These are phyloP conservation scores for Psilopogon haemacephalus DNA, from an alignment of 2,113 vertebrate species.

Conservation along the genomic window DNA sequence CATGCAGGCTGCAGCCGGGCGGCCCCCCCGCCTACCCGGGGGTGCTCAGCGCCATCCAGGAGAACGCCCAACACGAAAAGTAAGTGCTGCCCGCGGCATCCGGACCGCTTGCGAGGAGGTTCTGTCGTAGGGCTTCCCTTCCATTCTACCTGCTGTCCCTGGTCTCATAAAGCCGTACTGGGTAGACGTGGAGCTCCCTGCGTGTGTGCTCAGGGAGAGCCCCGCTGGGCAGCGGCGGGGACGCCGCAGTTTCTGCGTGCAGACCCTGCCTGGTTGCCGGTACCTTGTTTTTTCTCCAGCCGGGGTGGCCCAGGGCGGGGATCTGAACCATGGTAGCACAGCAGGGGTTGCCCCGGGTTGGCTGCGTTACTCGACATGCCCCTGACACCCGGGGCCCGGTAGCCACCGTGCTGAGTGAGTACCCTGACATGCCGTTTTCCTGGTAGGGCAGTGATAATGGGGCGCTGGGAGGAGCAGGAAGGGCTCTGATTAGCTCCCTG, in stretches of 20 bases:
- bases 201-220: background rate
- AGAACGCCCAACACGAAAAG: conserved; percentile 82
- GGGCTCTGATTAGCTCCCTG: background rate
- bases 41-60: conserved; percentile 78
- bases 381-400: background rate
- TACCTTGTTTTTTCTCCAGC: background rate
- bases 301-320: background rate
- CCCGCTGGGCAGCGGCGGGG: background rate
- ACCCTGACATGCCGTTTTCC: background rate
- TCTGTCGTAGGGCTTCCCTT: background rate
- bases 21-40: conserved; percentile 34
- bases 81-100: conserved; percentile 61
- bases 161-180: background rate
- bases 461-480: background rate
- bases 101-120: background rate
- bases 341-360: background rate
- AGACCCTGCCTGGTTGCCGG: background rate
- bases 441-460: background rate
- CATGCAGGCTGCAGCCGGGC: conserved; percentile 83
- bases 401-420: background rate
- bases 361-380: background rate
- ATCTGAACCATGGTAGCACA: background rate
- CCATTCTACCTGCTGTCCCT: background rate
- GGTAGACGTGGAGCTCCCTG: background rate
- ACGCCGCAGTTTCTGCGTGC: too few species aligned